These are phyloP conservation scores for Bryconaethiops microstoma DNA, from an alignment of 2,797 vertebrate species.

Conservation along the genomic window DNA sequence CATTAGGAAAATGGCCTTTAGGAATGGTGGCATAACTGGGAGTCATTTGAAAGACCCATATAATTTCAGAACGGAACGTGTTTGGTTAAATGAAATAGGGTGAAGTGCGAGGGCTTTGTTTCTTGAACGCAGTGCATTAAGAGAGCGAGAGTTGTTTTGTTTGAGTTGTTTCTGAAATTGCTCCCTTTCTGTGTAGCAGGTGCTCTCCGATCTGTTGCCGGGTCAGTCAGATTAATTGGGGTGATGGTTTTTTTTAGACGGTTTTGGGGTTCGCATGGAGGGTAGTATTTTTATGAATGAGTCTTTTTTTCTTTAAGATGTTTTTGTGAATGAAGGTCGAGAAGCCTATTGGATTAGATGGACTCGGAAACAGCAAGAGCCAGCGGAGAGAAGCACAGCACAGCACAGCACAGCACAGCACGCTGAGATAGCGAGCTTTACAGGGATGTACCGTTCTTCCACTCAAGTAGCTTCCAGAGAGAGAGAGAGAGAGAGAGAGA, in stretches of 20 bases:
- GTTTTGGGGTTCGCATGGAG: slow-evolving; percentile 1
- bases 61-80: slow-evolving; percentile 12
- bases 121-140: slow-evolving; percentile 12
- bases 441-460: slow-evolving; percentile 47
- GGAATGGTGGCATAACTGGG: background rate
- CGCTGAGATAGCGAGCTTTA: slow-evolving; percentile 35
- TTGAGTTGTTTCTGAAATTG: slow-evolving; percentile 20
- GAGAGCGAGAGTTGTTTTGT: slow-evolving; percentile 18
- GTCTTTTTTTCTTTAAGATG: background rate
- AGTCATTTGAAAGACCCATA: slow-evolving; percentile 1
- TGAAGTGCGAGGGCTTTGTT: slow-evolving; percentile 1
- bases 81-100: slow-evolving; percentile 13
- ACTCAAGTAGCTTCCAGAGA: slow-evolving; percentile 46
- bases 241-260: slow-evolving; percentile 36
- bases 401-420: no score
- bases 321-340: slow-evolving; percentile 40
- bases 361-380: slow-evolving; percentile 18
- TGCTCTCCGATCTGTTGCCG: slow-evolving; percentile 16
- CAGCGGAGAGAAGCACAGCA: slow-evolving; percentile 26
- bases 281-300: slow-evolving; percentile 30
- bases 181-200: slow-evolving; percentile 9
- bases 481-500: slow-evolving; percentile 23
- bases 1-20: slow-evolving; percentile 13
- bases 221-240: slow-evolving; percentile 37
- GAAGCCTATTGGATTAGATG: slow-evolving; percentile 31